Percentiles rank a stretch among this genome's conserved stretches.
Conservation (phyloP, 37 sponge, comb jelly and placozoan genomes). For the Spongia lamella region DNA sequence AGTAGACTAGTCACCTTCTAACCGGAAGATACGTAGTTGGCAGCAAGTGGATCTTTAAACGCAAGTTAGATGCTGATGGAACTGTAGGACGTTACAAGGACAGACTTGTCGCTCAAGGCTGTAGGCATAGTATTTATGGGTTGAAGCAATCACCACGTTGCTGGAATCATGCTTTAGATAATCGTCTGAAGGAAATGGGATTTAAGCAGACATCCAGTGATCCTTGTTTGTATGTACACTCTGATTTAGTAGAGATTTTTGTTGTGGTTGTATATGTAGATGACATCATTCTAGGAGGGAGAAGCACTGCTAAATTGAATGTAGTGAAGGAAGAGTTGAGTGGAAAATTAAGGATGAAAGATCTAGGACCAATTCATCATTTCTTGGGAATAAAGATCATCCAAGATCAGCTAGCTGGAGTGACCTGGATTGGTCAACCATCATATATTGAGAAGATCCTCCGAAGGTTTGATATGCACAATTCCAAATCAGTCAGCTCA, state of each 20-base stretch:
- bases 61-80: conserved; percentile 6
- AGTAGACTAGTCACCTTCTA: conserved; percentile 8
- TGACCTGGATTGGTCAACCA: conserved; percentile 12
- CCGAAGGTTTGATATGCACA: conserved; percentile 28
- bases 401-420: conserved; percentile 16
- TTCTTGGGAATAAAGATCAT: conserved; percentile 39
- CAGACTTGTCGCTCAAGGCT: conserved; percentile 25
- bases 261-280: conserved; percentile 16
- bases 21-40: conserved; percentile 9
- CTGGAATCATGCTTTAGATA: too few relatives aligned
- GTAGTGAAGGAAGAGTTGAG: conserved; percentile 30
- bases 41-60: conserved; percentile 32
- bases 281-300: conserved; percentile 37
- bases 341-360: conserved; percentile 24
- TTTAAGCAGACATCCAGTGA: not conserved
- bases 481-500: conserved; percentile 27
- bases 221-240: conserved; percentile 7
- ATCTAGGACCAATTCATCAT: conserved; percentile 38
- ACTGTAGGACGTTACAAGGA: conserved; percentile 12
- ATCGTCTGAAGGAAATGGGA: conserved; percentile 8
- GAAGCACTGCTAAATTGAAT: conserved; percentile 12
- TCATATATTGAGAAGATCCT: conserved; percentile 36
- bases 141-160: conserved; percentile 27
- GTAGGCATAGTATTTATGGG: conserved; percentile 12
- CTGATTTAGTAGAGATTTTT: not conserved